Evolutionary conservation across 2,113 vertebrate genomes (phyloP).

Genomic region (Bathybates hornii): DNA sequence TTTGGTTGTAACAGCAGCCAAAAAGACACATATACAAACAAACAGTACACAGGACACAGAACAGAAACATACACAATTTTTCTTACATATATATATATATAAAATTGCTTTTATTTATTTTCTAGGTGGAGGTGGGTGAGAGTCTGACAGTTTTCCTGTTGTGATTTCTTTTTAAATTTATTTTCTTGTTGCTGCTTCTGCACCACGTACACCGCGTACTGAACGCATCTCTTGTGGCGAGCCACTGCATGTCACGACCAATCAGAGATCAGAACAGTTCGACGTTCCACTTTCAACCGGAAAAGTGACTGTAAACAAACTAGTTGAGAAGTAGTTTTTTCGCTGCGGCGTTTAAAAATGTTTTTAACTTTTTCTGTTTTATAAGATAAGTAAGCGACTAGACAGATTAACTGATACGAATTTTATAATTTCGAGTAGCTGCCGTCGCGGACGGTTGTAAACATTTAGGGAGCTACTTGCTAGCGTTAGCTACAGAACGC

Average conservation of each 20-base stretch:
- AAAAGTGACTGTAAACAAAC: slow-evolving; percentile 29
- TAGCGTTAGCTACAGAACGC: neutral
- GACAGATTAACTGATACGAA: neutral
- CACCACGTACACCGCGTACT: neutral
- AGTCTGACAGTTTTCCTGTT: neutral
- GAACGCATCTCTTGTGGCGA: neutral
- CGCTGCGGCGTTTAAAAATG: rapidly evolving
- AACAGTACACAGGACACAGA: too few species aligned
- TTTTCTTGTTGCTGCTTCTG: neutral
- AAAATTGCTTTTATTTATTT: neutral
- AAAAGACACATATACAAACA: too few species aligned
- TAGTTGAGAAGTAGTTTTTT: neutral
- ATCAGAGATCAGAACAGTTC: neutral
- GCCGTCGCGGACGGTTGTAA: neutral
- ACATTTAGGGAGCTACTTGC: neutral
- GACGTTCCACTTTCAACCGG: neutral
- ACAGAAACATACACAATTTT: too few species aligned
- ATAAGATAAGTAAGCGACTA: too few species aligned
- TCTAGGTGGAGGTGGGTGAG: neutral
- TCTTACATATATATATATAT: neutral
- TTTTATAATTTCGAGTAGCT: neutral
- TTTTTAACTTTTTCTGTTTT: neutral
- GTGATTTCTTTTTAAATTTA: neutral
- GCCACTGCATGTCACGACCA: neutral
- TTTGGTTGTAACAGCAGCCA: too few species aligned